phyloP scores from a whole-genome alignment of 35 echinoderm and acorn worm species.

The Ophioderma brevispina region DNA sequence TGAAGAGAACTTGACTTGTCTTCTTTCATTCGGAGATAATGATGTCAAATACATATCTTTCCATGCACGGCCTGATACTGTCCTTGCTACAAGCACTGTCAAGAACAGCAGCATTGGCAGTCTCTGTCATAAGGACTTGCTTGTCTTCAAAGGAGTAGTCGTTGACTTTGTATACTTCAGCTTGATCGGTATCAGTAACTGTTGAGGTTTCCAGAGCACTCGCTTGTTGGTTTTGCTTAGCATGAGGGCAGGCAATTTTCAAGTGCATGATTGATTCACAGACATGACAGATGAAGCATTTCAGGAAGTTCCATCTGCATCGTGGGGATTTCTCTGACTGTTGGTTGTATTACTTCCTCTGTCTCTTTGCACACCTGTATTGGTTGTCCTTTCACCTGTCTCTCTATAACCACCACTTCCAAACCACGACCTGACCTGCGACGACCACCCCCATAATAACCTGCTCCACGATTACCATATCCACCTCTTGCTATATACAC shows the following conservation, averaged over 20 bases:
- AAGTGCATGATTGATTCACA: slow-evolving; percentile 33
- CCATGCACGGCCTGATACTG: slow-evolving; percentile 35
- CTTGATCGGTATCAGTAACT: not conserved
- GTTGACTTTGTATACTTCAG: slow-evolving; percentile 21
- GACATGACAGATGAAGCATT: no score
- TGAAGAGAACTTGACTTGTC: slow-evolving; percentile 7
- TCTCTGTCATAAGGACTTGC: slow-evolving; percentile 30
- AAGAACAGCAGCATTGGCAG: slow-evolving; percentile 19
- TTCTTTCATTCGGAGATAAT: slow-evolving; percentile 27
- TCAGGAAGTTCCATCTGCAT: slow-evolving; percentile 9
- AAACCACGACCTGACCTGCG: not conserved
- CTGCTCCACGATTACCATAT: slow-evolving; percentile 12
- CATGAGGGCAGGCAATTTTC: not conserved
- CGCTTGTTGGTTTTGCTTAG: not conserved
- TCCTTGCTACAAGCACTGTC: slow-evolving; percentile 36
- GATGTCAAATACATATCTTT: slow-evolving; percentile 26
- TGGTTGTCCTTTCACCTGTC: no score
- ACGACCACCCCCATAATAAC: not conserved
- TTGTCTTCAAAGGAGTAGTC: slow-evolving; percentile 21
- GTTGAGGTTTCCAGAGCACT: not conserved
- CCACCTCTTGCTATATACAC: not conserved
- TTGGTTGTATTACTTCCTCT: not conserved
- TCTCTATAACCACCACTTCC: not conserved
- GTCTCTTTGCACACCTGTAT: no score
- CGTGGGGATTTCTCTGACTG: not conserved